Evolutionary conservation across 2,888 invertebrate species (phyloP), one percentile per base, ranked within the genome.

Genomic region (Orthosia gothica): DNA sequence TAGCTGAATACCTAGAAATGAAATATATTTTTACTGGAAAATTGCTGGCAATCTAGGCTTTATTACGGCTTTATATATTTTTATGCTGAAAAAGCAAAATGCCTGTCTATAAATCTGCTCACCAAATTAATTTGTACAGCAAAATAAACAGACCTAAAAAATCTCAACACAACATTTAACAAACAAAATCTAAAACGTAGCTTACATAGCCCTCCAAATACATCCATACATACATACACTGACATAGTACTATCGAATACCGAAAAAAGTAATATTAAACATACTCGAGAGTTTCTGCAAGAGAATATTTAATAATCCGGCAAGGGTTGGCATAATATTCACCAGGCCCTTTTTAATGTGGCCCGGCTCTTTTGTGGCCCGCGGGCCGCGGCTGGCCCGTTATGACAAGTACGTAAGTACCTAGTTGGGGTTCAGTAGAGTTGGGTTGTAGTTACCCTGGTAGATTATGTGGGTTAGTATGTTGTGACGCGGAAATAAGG

Each of bases 271-370:
- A 86, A 92, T 92, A 92, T 91, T 90, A 91, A 92, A 91, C 91
- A 92, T 92, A 90, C 89, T 90, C 83, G 69, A 69, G 82, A 83
- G 85, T 74, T 86, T 86, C 87, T 87, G 87, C 81, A 87, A 85
- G 83, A 83, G 86, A 89, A 91, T 92, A 93, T 93, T 92, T 91
- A 92, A 93, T 93, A 92, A 92, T 91, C 90, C 90, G 83, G 87
- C 86, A 91, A 89, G 92, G 92, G 92, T 92, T 90, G 90, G 89
- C 89, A 91, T 93, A 92, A 91, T 92, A 93, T 93, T 93, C 87
- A 88, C 65, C 62, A 80, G 73, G 88, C 68, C 85, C 87, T 87
- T 89, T 89, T 89, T 85, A 89, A 89, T 89, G 88, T 87, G 83
- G 80, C 83, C 74, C 59, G 75, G 74, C 78, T 81, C 82, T 80